Percentiles rank a stretch among this genome's conserved stretches.
Conservation (phyloP, 2,113 vertebrate genomes). For the Semnopithecus entellus region DNA sequence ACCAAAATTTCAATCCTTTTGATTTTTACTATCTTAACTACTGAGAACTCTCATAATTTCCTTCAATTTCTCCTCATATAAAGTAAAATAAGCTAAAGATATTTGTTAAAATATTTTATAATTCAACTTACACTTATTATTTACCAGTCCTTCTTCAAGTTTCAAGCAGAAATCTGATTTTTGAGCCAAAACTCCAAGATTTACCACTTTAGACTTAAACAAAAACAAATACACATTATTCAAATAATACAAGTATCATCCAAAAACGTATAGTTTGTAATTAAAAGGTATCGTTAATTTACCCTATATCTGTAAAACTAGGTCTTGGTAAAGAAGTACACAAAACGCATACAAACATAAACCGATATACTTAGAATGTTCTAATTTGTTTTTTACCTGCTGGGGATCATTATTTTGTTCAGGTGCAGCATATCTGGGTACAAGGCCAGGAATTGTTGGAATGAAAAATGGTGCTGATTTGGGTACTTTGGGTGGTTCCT, state of each 20-base stretch:
- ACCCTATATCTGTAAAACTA: not conserved
- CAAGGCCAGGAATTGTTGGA: constrained; percentile 94
- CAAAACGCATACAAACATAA: not conserved
- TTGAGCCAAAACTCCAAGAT: constrained; percentile 88
- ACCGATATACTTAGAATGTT: not conserved
- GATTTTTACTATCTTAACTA: not conserved
- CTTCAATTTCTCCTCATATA: not conserved
- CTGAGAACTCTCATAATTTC: constrained; percentile 14
- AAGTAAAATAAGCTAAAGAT: not conserved
- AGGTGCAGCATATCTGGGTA: constrained; percentile 86
- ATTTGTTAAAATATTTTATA: constrained; percentile 35
- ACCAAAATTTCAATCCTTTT: constrained; percentile 4
- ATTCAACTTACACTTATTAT: constrained; percentile 89
- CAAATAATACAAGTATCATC: not conserved
- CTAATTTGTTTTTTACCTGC: constrained; percentile 82
- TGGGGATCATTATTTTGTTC: constrained; percentile 73
- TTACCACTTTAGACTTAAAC: constrained; percentile 92
- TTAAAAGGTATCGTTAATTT: constrained; percentile 27
- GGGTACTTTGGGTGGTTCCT: constrained; percentile 90
- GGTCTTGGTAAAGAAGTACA: not conserved
- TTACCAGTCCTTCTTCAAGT: constrained; percentile 88
- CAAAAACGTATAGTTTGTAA: not conserved
- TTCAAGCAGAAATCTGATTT: constrained; percentile 89
- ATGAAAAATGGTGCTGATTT: constrained; percentile 95
- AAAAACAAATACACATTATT: constrained; percentile 66